Base-by-base conservation (phyloP, 2,888 invertebrate species). In the Aphidius colemani region DNA sequence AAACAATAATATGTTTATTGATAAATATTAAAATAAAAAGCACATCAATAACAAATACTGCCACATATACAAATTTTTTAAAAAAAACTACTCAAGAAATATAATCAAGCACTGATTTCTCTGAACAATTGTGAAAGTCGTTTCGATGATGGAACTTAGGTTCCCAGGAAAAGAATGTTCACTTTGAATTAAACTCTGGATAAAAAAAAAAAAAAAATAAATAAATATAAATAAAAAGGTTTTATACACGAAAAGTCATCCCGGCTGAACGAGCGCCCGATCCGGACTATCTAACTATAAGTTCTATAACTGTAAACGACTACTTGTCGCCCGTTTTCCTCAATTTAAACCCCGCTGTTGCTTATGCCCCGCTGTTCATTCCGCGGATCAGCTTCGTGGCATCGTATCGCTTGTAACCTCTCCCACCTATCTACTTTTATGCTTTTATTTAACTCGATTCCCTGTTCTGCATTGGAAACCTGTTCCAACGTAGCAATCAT, bases 261-360 rank as follows among this genome's bases (percentile, higher is more conserved):
- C 77, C 78, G 78, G 78, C 78, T 80, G 78, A 79, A 76, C 80
- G 78, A 81, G 75, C 81, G 80, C 81, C 79, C 81, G 80, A 79
- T 80, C 77, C 81, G 81, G 81, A 82, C 81, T 82, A 30, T 30
- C 30, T 30, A 80, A 82, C 81, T 81, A 81, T n/a, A n/a, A n/a
- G n/a, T n/a, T n/a, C n/a, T n/a, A n/a, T 81, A 82, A 82, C 81
- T 82, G 82, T 82, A 81, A 81, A 81, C 78, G 78, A 79, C 80
- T 80, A 81, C 81, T 81, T 81, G 81, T 78, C 78, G 80, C 77
- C 77, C 77, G 70, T 64, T 59, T 62, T 51, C 58, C 56, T 53
- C 56, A 48, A 30, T 39, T 53, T 44, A 13, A 13, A 30, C 48
- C 59, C 18, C 49, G 51, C 30, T 53, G 48, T 53, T 13, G 39